Percentiles rank a stretch among this genome's conserved stretches.
Evolutionary conservation across 2,797 vertebrate species (phyloP).

Genomic region (Cynodonichthys magdalenae): DNA sequence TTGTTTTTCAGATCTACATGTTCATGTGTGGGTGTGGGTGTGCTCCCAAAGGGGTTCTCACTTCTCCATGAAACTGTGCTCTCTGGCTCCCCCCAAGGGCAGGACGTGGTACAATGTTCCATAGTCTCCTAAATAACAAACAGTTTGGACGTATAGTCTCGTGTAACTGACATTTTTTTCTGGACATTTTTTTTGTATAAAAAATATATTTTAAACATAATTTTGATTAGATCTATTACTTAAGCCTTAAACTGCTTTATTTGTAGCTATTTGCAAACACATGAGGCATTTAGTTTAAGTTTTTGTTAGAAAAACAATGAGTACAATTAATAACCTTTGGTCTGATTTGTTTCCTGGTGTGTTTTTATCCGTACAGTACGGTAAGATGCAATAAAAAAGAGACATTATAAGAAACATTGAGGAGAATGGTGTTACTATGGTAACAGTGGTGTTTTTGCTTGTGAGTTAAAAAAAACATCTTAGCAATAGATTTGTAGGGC

Average conservation of each 20-base stretch:
- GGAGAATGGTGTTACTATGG: background rate
- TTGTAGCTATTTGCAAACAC: slow-evolving; percentile 11
- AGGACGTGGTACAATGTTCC: slow-evolving; percentile 27
- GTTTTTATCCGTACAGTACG: background rate
- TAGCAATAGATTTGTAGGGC: background rate
- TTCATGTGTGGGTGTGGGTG: slow-evolving; percentile 60
- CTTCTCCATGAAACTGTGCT: slow-evolving; percentile 50
- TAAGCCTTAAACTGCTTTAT: slow-evolving; percentile 4
- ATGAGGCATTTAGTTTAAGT: background rate
- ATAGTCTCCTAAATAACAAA: slow-evolving; percentile 10
- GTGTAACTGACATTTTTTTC: background rate
- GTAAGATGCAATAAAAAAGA: background rate
- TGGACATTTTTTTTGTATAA: background rate
- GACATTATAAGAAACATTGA: background rate
- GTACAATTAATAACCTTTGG: background rate
- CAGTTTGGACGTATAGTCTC: slow-evolving; percentile 9
- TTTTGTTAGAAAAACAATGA: background rate
- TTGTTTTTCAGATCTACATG: slow-evolving; percentile 54
- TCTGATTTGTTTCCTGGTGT: background rate
- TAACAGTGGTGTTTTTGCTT: background rate
- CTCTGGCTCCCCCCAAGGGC: slow-evolving; percentile 79
- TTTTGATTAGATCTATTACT: slow-evolving; percentile 19
- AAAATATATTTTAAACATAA: background rate
- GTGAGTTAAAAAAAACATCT: background rate
- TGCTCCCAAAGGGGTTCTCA: slow-evolving; percentile 48